Evolutionary conservation across 2,888 invertebrate genomes (phyloP), one percentile per base, ranked within the genome.

Genomic region (Netelia fuscicornis): DNA sequence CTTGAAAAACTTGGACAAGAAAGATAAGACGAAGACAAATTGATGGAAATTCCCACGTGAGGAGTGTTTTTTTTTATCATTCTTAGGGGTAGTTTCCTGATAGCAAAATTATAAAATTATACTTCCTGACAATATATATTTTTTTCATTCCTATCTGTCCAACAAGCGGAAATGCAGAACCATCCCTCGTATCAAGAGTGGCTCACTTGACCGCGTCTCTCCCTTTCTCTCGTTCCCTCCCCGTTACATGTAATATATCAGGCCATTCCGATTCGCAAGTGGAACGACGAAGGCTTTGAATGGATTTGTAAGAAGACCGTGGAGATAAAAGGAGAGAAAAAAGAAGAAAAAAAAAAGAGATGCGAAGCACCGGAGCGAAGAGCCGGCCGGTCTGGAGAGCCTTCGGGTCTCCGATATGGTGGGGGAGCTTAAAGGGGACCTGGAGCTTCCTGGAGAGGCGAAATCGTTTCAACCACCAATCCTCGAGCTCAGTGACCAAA

Each of bases 351-450:
- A 23, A 3, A n/a, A 44, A 17, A 9, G 8, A 70, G 30, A 62
- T 5, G 11, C 13, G 68, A 20, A 56, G 20, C 17, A 68, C 5
- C 52, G 20, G 3, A 17, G 25, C 23, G n/a, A 25, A 11, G 42
- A 67, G 67, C 6, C 13, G n/a, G 30, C 48, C 23, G 44, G 64
- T 48, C 11, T n/a, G 44, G 62, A 78, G 62, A 30, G 67, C 17
- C 58, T 58, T 58, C 58, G 58, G 37, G 30, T 30, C 30, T 30
- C 30, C 30, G 30, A 37, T 71, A 54, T 64, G 71, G 20, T 58
- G 44, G 52, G 23, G 64, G 13, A 70, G 70, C 62, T 78, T 78
- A 71, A 64, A 71, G 64, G 62, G 70, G 79, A 79, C 71, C 52
- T 37, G 52, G 17, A 62, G 64, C 71, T 79, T 79, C 71, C 62